phyloP scores from a whole-genome alignment of 2,888 invertebrate species.

The Clitarchus hookeri region DNA sequence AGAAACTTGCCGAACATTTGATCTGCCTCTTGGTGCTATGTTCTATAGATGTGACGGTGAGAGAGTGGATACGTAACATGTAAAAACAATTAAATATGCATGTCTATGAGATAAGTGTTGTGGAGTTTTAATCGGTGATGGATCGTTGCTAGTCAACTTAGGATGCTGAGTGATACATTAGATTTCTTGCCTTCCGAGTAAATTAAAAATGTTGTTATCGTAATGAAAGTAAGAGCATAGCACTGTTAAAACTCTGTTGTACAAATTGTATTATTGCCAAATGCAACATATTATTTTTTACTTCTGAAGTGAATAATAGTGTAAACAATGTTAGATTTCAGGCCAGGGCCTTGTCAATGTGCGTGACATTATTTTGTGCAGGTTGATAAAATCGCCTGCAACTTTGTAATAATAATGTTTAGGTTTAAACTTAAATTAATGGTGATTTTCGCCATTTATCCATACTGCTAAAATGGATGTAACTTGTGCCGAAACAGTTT shows the following conservation, averaged over 20 bases:
- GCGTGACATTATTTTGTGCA: not conserved
- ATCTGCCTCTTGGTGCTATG: slow-evolving; percentile 14
- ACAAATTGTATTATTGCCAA: not conserved
- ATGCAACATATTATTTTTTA: not conserved
- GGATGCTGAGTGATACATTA: not conserved
- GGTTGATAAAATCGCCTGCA: not conserved
- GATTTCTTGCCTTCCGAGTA: not conserved
- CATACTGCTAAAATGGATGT: not conserved
- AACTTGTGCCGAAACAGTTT: not conserved
- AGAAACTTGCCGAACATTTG: not conserved
- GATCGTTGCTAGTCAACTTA: not conserved
- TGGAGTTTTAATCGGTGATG: not conserved
- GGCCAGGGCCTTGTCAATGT: not conserved
- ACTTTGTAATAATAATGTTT: not conserved
- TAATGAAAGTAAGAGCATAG: not conserved
- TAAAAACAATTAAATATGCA: not conserved
- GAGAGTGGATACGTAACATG: not conserved
- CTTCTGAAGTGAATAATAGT: not conserved
- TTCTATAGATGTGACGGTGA: not conserved
- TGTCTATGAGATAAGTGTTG: not conserved
- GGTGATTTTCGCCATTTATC: not conserved
- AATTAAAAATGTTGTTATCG: not conserved
- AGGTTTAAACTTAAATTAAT: not conserved
- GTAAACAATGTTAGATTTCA: not conserved
- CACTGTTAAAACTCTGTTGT: slow-evolving; percentile 1